These are phyloP conservation scores for Aphelenchoides besseyi DNA, from an alignment of 1,140 invertebrate species.

Conservation along the genomic window DNA sequence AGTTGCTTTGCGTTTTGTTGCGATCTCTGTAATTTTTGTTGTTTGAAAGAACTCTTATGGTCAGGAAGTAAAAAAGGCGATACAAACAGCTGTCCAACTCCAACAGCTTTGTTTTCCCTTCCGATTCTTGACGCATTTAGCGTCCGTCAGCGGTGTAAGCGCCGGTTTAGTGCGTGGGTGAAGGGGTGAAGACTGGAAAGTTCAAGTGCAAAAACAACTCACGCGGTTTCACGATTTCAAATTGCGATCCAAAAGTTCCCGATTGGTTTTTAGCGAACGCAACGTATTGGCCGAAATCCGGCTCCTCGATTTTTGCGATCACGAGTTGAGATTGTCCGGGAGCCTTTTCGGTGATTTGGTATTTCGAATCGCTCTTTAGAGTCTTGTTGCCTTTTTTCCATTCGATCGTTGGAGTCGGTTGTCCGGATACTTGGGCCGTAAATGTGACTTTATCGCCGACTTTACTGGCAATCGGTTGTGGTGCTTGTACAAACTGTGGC, in stretches of 20 bases:
- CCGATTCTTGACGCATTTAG: slow-evolving; percentile 5
- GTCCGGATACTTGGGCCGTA: slow-evolving; percentile 46
- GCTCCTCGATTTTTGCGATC: slow-evolving; percentile 34
- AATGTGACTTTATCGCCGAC: slow-evolving; percentile 53
- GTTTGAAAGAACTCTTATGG: no score
- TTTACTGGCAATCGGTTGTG: slow-evolving; percentile 46
- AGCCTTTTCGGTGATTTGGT: slow-evolving; percentile 37
- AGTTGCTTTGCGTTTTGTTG: not conserved
- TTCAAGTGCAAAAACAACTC: not conserved
- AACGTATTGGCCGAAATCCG: slow-evolving; percentile 27
- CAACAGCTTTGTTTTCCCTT: not conserved
- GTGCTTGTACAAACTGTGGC: slow-evolving; percentile 54
- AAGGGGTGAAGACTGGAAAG: not conserved
- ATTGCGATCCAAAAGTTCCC: slow-evolving; percentile 12
- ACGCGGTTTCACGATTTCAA: slow-evolving; percentile 7
- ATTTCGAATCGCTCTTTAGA: slow-evolving; percentile 45
- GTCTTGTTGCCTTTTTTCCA: slow-evolving; percentile 44
- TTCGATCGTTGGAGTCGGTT: slow-evolving; percentile 38
- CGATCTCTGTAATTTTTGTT: not conserved
- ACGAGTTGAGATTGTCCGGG: slow-evolving; percentile 42
- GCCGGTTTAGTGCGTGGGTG: no score
- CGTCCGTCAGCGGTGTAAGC: not conserved
- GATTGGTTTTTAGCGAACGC: slow-evolving; percentile 34
- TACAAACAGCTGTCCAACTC: not conserved
- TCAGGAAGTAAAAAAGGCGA: no score